Conservation (phyloP, 2,797 vertebrate genomes). For the Syngnathus rostellatus region DNA sequence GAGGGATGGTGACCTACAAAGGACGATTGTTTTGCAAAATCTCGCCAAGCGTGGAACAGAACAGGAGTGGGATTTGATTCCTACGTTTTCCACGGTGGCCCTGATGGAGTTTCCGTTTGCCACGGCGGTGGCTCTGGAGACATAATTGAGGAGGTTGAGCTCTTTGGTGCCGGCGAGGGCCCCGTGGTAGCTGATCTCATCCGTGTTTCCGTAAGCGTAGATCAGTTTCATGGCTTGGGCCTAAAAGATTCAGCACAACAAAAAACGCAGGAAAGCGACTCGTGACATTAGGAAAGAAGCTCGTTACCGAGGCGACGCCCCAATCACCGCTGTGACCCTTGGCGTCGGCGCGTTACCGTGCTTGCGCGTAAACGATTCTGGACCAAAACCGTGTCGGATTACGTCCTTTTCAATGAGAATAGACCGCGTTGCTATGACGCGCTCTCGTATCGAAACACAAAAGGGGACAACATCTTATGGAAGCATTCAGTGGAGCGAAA, state of each 20-base stretch:
- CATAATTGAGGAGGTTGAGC: constrained; percentile 68
- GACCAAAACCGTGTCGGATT: constrained; percentile 15
- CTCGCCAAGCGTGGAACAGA: not conserved
- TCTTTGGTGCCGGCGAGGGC: constrained; percentile 61
- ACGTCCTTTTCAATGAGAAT: constrained; percentile 9
- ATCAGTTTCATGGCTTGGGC: constrained; percentile 60
- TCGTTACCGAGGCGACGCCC: too few species aligned
- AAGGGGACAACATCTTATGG: not conserved
- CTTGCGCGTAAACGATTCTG: not conserved
- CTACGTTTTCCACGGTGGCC: constrained; percentile 63
- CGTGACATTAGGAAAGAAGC: too few species aligned
- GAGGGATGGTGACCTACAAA: constrained; percentile 67
- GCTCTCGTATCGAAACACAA: constrained; percentile 7
- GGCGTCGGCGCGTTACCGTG: too few species aligned
- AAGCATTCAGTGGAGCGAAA: constrained; percentile 1
- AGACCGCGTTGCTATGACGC: constrained; percentile 17
- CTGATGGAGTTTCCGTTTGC: constrained; percentile 42
- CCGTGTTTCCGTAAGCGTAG: constrained; percentile 65
- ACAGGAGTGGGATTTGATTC: constrained; percentile 9
- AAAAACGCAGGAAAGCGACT: not conserved
- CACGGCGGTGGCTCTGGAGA: constrained; percentile 3
- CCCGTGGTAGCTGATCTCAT: constrained; percentile 52
- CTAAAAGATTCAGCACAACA: constrained; percentile 33
- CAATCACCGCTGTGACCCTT: too few species aligned
- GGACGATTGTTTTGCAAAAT: not conserved